phyloP scores from a whole-genome alignment of 1,140 invertebrate species.

The Drosophila nigromelanica region DNA sequence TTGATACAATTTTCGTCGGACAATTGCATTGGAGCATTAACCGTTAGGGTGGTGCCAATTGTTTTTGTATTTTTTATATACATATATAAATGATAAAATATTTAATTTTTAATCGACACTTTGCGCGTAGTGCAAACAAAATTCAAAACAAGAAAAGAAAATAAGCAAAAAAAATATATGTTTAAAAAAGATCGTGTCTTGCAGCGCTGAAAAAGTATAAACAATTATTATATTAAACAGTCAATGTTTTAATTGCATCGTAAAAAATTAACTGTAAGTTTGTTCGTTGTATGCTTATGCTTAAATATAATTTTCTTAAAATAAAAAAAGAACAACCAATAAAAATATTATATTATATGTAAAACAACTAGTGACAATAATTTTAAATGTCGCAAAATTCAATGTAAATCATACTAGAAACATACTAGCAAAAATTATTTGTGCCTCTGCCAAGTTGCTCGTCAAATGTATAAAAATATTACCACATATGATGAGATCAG shows the following conservation, averaged over 20 bases:
- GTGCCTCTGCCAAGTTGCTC: no score
- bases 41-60: conserved; percentile 38
- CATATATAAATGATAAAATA: conserved; percentile 58
- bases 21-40: conserved; percentile 20
- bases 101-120: conserved; percentile 59
- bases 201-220: conserved; percentile 59
- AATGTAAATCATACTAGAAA: no score
- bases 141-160: conserved; percentile 28
- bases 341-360: conserved; percentile 62
- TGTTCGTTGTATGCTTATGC: conserved; percentile 79
- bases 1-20: conserved; percentile 34
- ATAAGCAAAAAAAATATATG: conserved; percentile 23
- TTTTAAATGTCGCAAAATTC: no score
- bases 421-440: no score
- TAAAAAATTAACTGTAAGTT: conserved; percentile 74
- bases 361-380: conserved; percentile 9
- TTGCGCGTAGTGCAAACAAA: conserved; percentile 43
- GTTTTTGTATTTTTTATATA: conserved; percentile 77
- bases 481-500: no score
- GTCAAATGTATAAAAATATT: no score
- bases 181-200: conserved; percentile 47
- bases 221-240: conserved; percentile 74
- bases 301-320: conserved; percentile 78
- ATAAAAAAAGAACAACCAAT: conserved; percentile 57
- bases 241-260: conserved; percentile 80